These are phyloP conservation scores for Ctenicera cuprea DNA, from an alignment of 2,888 invertebrate species.

Conservation along the genomic window DNA sequence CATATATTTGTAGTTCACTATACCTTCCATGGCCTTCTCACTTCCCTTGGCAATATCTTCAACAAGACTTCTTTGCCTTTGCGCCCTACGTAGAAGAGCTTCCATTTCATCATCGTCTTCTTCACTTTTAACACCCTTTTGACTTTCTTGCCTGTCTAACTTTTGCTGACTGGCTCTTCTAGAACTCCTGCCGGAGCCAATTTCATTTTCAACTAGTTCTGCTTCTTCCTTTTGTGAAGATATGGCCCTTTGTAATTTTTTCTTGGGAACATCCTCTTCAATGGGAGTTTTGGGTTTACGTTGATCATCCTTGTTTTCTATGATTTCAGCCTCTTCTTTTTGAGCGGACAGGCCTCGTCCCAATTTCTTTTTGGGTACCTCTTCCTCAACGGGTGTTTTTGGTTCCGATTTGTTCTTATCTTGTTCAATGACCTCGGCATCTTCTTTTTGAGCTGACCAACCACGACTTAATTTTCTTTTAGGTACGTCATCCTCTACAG, in stretches of 20 bases:
- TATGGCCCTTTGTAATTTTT: slow-evolving; percentile 56
- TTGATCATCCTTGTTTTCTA: slow-evolving; percentile 49
- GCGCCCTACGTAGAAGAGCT: slow-evolving; percentile 79
- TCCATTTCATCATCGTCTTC: slow-evolving; percentile 77
- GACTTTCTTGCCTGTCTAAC: slow-evolving; percentile 59
- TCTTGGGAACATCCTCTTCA: slow-evolving; percentile 54
- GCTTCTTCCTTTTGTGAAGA: slow-evolving; percentile 59
- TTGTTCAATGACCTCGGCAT: slow-evolving; percentile 55
- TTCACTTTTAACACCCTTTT: slow-evolving; percentile 68
- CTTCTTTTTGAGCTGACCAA: slow-evolving; percentile 52
- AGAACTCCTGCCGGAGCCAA: slow-evolving; percentile 13
- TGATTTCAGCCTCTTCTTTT: slow-evolving; percentile 56
- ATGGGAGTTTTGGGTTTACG: slow-evolving; percentile 55
- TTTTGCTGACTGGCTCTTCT: slow-evolving; percentile 60
- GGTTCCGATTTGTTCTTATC: slow-evolving; percentile 54
- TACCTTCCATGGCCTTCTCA: slow-evolving; percentile 67
- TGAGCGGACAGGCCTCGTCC: slow-evolving; percentile 58
- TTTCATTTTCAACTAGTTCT: slow-evolving; percentile 51
- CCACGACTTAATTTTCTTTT: slow-evolving; percentile 10
- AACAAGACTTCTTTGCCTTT: slow-evolving; percentile 82
- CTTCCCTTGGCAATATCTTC: slow-evolving; percentile 81
- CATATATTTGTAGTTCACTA: slow-evolving; percentile 15
- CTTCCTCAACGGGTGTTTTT: slow-evolving; percentile 54
- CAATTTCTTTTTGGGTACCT: slow-evolving; percentile 47
- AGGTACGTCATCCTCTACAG: slow-evolving; percentile 40